Evolutionary conservation across 2,113 vertebrate species (phyloP).

Genomic region (Mastomys natalensis): DNA sequence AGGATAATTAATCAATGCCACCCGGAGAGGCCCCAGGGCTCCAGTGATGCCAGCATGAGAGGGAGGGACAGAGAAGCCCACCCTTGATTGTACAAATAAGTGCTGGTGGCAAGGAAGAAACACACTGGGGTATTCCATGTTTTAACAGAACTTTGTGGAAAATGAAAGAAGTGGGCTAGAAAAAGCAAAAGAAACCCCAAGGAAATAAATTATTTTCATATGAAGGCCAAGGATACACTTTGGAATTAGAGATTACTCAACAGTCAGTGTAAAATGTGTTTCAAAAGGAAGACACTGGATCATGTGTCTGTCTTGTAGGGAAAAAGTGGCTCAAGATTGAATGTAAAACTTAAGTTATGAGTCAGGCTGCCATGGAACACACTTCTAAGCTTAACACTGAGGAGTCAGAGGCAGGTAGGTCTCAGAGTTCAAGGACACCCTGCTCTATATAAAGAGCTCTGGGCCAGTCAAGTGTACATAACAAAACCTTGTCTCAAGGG

Average conservation of each 20-base stretch:
- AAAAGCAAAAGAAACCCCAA: conserved; percentile 48
- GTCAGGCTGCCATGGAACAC: neutral
- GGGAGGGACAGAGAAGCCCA: conserved; percentile 37
- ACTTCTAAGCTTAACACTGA: neutral
- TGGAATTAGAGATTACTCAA: conserved; percentile 54
- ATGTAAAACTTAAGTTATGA: conserved; percentile 40
- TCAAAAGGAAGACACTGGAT: neutral
- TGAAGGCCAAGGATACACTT: conserved; percentile 3
- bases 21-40: conserved; percentile 55
- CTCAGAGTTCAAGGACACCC: neutral
- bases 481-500: neutral
- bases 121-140: conserved; percentile 54
- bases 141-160: conserved; percentile 58
- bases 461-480: neutral
- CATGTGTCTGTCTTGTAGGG: neutral
- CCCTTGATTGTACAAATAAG: conserved; percentile 63
- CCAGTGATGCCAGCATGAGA: conserved; percentile 65
- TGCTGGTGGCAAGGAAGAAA: conserved; percentile 41
- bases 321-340: neutral
- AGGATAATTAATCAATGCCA: conserved; percentile 66
- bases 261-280: conserved; percentile 21
- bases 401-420: neutral
- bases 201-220: conserved; percentile 59
- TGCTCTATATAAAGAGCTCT: neutral
- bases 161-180: conserved; percentile 56